These are phyloP conservation scores for Sinelater perroti DNA, from an alignment of 2,888 invertebrate genomes.

Conservation along the genomic window DNA sequence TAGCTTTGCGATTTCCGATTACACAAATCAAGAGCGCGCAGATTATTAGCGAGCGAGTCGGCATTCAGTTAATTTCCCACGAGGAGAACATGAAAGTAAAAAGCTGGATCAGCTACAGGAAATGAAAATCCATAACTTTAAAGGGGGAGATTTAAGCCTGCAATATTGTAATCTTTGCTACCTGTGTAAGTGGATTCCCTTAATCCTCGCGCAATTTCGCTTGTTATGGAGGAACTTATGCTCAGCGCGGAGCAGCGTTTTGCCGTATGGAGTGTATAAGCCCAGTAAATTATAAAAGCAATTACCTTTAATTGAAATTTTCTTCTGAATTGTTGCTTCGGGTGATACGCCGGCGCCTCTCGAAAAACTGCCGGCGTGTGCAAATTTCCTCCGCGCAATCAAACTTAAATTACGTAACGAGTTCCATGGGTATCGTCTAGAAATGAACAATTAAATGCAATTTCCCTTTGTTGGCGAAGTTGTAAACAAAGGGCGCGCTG, in stretches of 20 bases:
- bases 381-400: too few species aligned
- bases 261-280: constrained; percentile 29
- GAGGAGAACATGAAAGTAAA: constrained; percentile 51
- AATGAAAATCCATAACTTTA: constrained; percentile 56
- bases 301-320: constrained; percentile 24
- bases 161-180: constrained; percentile 46
- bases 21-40: constrained; percentile 32
- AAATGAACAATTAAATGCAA: neutral
- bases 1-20: constrained; percentile 29
- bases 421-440: too few species aligned
- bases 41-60: constrained; percentile 40
- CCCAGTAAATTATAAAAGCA: constrained; percentile 24
- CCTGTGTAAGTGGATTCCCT: constrained; percentile 44
- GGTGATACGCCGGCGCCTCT: too few species aligned
- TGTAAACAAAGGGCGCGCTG: neutral
- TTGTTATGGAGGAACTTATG: constrained; percentile 34
- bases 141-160: constrained; percentile 48
- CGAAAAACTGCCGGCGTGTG: too few species aligned
- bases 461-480: neutral
- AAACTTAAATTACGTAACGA: too few species aligned
- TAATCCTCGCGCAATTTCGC: constrained; percentile 38
- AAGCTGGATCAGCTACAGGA: constrained; percentile 53
- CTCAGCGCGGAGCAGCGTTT: constrained; percentile 25
- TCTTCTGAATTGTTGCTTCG: neutral
- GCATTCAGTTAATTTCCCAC: constrained; percentile 54